Evolutionary conservation across 2,797 vertebrate genomes (phyloP).

Genomic region (Acipenser oxyrinchus): DNA sequence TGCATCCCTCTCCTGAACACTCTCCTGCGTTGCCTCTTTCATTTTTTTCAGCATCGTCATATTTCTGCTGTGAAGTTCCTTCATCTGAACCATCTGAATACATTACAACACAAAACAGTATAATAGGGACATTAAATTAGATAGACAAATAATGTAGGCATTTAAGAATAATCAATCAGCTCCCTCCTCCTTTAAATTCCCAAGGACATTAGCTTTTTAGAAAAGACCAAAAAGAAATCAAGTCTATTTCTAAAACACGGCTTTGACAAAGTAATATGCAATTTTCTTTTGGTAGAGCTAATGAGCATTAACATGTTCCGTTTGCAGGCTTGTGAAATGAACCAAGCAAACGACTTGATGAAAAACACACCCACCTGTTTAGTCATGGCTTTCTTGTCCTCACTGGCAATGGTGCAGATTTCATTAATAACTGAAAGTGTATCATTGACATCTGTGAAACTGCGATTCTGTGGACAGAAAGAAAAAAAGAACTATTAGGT

Average conservation of each 20-base stretch:
- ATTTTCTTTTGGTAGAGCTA: too few species aligned
- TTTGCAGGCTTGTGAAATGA: too few species aligned
- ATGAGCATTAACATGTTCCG: too few species aligned
- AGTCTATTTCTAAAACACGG: slow-evolving; percentile 26
- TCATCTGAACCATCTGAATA: slow-evolving; percentile 46
- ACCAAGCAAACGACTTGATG: background rate
- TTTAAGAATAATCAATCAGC: too few species aligned
- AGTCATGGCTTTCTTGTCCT: slow-evolving; percentile 46
- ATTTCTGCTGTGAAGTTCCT: slow-evolving; percentile 47
- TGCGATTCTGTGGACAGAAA: slow-evolving; percentile 34
- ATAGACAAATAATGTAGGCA: too few species aligned
- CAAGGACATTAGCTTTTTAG: too few species aligned
- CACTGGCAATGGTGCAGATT: slow-evolving; percentile 31
- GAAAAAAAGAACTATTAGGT: background rate
- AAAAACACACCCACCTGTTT: slow-evolving; percentile 36
- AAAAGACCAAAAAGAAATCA: slow-evolving; percentile 25
- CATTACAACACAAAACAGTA: too few species aligned
- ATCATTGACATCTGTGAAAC: slow-evolving; percentile 40
- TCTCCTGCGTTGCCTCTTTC: slow-evolving; percentile 53
- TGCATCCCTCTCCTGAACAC: slow-evolving; percentile 53
- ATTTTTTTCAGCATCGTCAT: slow-evolving; percentile 41
- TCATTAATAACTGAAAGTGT: slow-evolving; percentile 45
- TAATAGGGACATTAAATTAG: too few species aligned
- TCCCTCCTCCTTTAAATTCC: slow-evolving; percentile 19
- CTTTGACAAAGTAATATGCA: slow-evolving; percentile 22